A percentile compares a stretch with the other conserved stretches of the same genome.
Evolutionary conservation across 2,888 invertebrate genomes (phyloP).

Genomic region (Ganaspis brasiliensis): DNA sequence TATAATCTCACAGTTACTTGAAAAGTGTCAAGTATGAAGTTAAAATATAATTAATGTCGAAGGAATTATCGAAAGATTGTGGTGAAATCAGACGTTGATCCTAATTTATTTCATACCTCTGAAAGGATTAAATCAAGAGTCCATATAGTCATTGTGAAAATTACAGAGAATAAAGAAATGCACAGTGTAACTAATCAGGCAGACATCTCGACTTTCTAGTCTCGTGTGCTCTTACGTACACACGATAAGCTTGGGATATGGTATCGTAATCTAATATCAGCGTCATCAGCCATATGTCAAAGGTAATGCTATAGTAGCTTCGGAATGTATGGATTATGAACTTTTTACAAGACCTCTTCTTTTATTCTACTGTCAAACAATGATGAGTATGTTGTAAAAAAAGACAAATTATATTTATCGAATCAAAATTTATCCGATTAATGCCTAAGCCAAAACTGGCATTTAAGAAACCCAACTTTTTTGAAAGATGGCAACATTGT

Average conservation of each 20-base stretch:
- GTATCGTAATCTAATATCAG: conserved; percentile 65
- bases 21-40: conserved; percentile 14
- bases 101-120: conserved; percentile 31
- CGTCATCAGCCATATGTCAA: conserved; percentile 52
- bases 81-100: conserved; percentile 35
- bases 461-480: no score
- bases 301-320: conserved; percentile 19
- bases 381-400: no score
- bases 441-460: no score
- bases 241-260: conserved; percentile 55
- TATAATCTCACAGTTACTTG: not conserved
- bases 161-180: conserved; percentile 55
- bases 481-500: no score
- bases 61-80: conserved; percentile 9
- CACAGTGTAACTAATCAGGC: conserved; percentile 52
- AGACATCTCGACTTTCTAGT: conserved; percentile 54
- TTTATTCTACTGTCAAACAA: conserved; percentile 4
- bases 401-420: no score
- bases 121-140: conserved; percentile 37
- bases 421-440: no score
- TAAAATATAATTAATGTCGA: conserved; percentile 27
- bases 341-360: not conserved
- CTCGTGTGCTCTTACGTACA: conserved; percentile 45
- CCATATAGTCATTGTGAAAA: conserved; percentile 36
- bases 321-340: conserved; percentile 11